Percentiles rank a stretch among this genome's conserved stretches.
Evolutionary conservation across 2,113 vertebrate genomes (phyloP).

Genomic region (Microtus oregoni): DNA sequence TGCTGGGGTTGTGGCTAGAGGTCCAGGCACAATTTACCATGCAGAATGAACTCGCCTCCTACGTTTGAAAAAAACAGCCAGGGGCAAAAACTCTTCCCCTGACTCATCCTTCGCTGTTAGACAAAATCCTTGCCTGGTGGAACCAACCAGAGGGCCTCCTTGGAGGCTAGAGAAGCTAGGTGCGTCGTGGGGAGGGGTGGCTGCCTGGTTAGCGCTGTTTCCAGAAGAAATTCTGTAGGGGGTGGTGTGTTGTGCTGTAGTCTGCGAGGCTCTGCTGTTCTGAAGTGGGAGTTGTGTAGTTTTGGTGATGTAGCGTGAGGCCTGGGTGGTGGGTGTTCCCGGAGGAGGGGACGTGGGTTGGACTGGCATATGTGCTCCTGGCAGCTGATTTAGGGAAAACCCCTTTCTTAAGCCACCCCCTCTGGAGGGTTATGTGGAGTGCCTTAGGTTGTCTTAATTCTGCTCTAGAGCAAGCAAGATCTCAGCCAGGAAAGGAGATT

Average conservation of each 20-base stretch:
- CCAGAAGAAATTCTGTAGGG: neutral
- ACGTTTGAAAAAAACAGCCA: neutral
- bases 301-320: constrained; percentile 47
- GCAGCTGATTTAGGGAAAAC: constrained; percentile 6
- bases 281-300: constrained; percentile 62
- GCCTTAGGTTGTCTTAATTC: neutral
- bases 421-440: neutral
- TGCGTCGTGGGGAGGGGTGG: neutral
- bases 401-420: neutral
- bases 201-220: neutral
- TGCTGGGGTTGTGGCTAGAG: neutral
- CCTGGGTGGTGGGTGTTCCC: constrained; percentile 35
- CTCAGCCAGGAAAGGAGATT: neutral
- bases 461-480: neutral
- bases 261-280: constrained; percentile 47
- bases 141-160: neutral
- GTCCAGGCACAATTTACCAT: neutral
- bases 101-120: neutral
- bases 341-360: neutral
- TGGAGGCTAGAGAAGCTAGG: neutral
- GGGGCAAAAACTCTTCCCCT: neutral
- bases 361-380: neutral
- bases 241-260: constrained; percentile 23
- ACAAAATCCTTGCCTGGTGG: neutral
- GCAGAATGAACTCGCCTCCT: neutral